These are phyloP conservation scores for Taenioides sp. DNA, from an alignment of 2,797 vertebrate genomes.

Conservation along the genomic window DNA sequence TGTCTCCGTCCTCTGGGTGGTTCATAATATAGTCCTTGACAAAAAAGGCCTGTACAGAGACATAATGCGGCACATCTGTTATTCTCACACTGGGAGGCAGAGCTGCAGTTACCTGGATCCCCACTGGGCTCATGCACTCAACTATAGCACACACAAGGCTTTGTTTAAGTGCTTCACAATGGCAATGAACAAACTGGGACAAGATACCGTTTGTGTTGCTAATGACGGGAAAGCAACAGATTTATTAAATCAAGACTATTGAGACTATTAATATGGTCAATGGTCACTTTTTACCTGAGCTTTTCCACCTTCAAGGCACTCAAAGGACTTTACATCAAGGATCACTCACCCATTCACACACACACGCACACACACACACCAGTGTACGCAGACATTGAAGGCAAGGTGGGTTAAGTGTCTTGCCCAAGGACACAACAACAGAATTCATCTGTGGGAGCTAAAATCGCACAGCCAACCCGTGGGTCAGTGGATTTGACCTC, in stretches of 20 bases:
- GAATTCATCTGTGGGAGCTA: too few relatives aligned
- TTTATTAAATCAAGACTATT: background rate
- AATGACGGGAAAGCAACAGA: background rate
- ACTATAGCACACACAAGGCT: constrained; percentile 33
- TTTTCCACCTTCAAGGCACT: too few relatives aligned
- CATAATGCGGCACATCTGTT: constrained; percentile 62
- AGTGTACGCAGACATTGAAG: too few relatives aligned
- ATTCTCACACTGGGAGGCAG: constrained; percentile 37
- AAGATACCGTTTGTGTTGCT: constrained; percentile 12
- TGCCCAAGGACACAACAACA: too few relatives aligned
- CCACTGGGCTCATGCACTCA: constrained; percentile 46
- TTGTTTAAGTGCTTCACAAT: constrained; percentile 27
- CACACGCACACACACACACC: too few relatives aligned
- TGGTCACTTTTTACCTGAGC: too few relatives aligned
- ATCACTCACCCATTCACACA: too few relatives aligned
- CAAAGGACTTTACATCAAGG: too few relatives aligned
- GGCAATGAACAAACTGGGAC: constrained; percentile 21
- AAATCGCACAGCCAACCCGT: too few relatives aligned
- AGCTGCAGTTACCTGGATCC: constrained; percentile 46
- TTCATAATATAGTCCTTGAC: constrained; percentile 94
- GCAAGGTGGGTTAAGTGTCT: too few relatives aligned
- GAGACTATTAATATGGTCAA: background rate
- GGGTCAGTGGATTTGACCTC: too few relatives aligned
- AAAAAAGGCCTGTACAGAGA: constrained; percentile 89
- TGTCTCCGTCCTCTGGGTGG: constrained; percentile 96